Evolutionary conservation across 1,140 invertebrate species (phyloP).

Genomic region (Phymastichus coffea): DNA sequence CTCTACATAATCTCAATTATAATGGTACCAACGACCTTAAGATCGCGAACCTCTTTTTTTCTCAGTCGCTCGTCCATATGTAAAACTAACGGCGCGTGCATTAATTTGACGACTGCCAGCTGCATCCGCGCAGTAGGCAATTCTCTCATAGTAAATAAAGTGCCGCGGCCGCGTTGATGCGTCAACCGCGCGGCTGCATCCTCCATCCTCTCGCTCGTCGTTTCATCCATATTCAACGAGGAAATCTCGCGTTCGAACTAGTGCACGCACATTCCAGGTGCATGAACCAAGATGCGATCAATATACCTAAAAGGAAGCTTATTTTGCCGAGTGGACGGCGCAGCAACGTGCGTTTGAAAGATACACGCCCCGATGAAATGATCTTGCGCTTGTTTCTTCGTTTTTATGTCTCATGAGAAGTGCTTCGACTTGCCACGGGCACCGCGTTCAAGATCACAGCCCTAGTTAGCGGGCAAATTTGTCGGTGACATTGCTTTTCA

Average conservation of each 20-base stretch:
- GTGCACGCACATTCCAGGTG: constrained; percentile 15
- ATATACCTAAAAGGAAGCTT: constrained; percentile 3
- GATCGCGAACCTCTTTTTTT: no score
- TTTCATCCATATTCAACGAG: constrained; percentile 28
- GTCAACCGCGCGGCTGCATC: no score
- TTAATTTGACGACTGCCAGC: no score
- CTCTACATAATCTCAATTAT: no score
- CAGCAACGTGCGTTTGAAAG: background rate
- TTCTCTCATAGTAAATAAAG: no score
- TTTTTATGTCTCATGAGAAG: background rate
- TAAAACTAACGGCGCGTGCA: no score
- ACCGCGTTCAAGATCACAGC: no score
- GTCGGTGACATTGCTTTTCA: background rate
- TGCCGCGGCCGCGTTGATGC: no score
- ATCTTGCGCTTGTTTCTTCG: background rate
- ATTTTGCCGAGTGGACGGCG: constrained; percentile 28
- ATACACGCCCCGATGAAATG: constrained; percentile 9
- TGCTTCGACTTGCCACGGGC: no score
- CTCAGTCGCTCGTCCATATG: no score
- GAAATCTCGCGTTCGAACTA: constrained; percentile 13
- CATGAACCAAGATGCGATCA: constrained; percentile 23
- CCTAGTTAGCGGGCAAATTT: constrained; percentile 11
- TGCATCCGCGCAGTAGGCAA: no score
- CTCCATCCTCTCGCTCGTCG: background rate
- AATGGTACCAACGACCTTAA: no score